Percentiles rank a stretch among this genome's conserved stretches.
Evolutionary conservation across 2,888 invertebrate species (phyloP).

Genomic region (Mimas tiliae): DNA sequence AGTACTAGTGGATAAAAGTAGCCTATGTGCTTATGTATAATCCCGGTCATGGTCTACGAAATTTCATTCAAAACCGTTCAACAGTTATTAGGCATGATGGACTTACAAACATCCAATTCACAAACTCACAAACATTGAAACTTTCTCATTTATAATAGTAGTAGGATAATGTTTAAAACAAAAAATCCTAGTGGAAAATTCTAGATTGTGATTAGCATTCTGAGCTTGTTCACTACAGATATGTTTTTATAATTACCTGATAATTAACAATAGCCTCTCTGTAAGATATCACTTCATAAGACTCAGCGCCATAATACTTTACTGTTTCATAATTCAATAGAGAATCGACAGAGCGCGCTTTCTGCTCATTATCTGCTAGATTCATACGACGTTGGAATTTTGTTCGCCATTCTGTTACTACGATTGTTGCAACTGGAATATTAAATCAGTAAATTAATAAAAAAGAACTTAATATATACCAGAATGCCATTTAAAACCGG

Average conservation of each 20-base stretch:
- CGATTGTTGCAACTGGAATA: slow-evolving; percentile 90
- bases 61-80: no score
- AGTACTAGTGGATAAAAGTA: no score
- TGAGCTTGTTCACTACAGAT: no score
- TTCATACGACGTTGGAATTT: slow-evolving; percentile 98
- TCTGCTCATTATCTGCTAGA: slow-evolving; percentile 95
- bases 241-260: slow-evolving; percentile 84
- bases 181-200: background rate
- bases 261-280: slow-evolving; percentile 92
- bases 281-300: slow-evolving; percentile 95
- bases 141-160: no score
- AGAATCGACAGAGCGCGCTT: slow-evolving; percentile 97
- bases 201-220: no score
- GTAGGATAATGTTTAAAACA: no score
- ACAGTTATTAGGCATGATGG: no score
- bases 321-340: slow-evolving; percentile 99
- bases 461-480: slow-evolving; percentile 13
- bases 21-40: no score
- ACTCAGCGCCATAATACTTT: slow-evolving; percentile 98
- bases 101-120: no score
- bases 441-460: background rate
- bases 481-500: no score
- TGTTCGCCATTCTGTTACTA: slow-evolving; percentile 98
- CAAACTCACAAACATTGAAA: no score
- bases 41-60: no score